Percentiles rank a stretch among this genome's conserved stretches.
These are phyloP conservation scores for Apocrypta bakeri DNA, from an alignment of 1,140 invertebrate species.

Conservation along the genomic window DNA sequence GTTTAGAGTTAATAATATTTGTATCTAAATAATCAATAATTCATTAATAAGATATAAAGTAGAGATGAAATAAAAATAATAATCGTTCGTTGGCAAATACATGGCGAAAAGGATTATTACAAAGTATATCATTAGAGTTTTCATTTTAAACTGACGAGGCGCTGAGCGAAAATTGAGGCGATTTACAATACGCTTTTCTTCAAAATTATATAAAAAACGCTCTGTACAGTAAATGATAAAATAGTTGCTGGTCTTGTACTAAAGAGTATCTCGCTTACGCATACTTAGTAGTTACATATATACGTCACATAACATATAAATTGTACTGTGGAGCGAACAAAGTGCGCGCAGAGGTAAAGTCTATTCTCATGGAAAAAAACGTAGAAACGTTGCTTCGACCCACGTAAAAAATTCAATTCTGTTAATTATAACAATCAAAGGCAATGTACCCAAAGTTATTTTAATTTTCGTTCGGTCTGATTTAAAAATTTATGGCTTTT, in stretches of 20 bases:
- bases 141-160: slow-evolving; percentile 66
- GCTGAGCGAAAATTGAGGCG: slow-evolving; percentile 68
- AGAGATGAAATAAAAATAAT: slow-evolving; percentile 66
- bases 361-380: slow-evolving; percentile 23
- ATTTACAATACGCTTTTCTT: slow-evolving; percentile 31
- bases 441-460: background rate
- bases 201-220: slow-evolving; percentile 51
- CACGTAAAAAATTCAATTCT: slow-evolving; percentile 25
- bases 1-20: slow-evolving; percentile 68
- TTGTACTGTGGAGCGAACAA: slow-evolving; percentile 47
- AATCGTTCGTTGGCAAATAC: slow-evolving; percentile 74
- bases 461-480: background rate
- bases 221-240: slow-evolving; percentile 65
- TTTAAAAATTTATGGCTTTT: background rate
- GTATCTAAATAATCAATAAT: slow-evolving; percentile 70
- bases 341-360: slow-evolving; percentile 40
- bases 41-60: slow-evolving; percentile 72
- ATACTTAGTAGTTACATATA: slow-evolving; percentile 36
- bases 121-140: slow-evolving; percentile 40
- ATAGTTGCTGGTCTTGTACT: slow-evolving; percentile 46
- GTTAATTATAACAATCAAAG: no score
- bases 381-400: background rate
- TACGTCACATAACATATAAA: slow-evolving; percentile 33
- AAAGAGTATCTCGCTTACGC: slow-evolving; percentile 28
- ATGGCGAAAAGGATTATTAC: slow-evolving; percentile 72